These are phyloP conservation scores for Kryphioiulus occultus DNA, from an alignment of 2,888 invertebrate genomes.

Conservation along the genomic window DNA sequence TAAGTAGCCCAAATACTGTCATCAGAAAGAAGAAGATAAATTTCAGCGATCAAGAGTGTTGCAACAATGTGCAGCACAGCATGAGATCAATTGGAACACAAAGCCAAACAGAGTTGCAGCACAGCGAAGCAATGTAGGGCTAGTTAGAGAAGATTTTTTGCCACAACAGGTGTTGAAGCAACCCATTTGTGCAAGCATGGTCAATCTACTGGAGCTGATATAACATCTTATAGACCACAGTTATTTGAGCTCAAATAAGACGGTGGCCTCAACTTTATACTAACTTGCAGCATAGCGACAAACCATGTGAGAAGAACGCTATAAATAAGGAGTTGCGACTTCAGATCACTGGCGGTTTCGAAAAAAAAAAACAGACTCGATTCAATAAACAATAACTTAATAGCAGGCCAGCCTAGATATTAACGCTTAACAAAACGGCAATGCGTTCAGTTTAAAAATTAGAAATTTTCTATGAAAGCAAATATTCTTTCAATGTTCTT, in stretches of 20 bases:
- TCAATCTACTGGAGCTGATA: background rate
- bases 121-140: background rate
- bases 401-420: background rate
- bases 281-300: background rate
- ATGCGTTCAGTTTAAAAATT: background rate
- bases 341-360: background rate
- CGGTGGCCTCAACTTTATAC: background rate
- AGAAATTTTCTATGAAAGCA: no score
- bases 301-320: background rate
- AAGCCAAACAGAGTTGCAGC: slow-evolving; percentile 1
- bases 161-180: slow-evolving; percentile 22
- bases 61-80: slow-evolving; percentile 31
- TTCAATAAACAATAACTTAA: background rate
- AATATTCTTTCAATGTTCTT: no score
- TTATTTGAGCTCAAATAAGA: background rate
- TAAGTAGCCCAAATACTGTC: slow-evolving; percentile 1
- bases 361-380: background rate
- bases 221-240: background rate
- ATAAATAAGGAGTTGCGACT: background rate
- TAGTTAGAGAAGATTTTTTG: background rate
- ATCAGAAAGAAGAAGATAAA: slow-evolving; percentile 8
- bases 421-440: background rate
- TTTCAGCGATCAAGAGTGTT: slow-evolving; percentile 4
- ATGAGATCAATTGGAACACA: background rate
- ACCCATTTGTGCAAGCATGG: background rate